Percentiles rank a stretch among this genome's conserved stretches.
Conservation (phyloP, 2,797 vertebrate species). For the Eulemur mongoz region DNA sequence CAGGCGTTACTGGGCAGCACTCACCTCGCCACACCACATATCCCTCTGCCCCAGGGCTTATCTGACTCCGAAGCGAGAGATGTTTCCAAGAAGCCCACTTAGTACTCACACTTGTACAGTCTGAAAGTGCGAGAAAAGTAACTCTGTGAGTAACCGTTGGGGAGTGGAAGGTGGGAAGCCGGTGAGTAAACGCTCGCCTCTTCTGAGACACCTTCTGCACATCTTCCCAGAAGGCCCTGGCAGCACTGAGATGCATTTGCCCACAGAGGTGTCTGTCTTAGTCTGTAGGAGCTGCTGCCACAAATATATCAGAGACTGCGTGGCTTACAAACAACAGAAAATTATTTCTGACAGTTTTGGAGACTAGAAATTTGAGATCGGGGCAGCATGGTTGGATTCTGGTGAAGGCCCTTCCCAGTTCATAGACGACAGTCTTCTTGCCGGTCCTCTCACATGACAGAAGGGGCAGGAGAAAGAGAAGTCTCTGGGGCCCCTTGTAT, state of each 20-base stretch:
- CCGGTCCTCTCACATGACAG: neutral
- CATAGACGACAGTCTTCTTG: neutral
- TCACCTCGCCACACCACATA: neutral
- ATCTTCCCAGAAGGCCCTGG: neutral
- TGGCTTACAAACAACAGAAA: neutral
- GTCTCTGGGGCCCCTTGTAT: neutral
- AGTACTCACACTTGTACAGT: neutral
- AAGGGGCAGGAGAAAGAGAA: too few species aligned
- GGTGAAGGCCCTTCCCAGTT: neutral
- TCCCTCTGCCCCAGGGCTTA: neutral
- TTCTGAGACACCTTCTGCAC: neutral
- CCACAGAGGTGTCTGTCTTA: neutral
- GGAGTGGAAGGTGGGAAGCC: neutral
- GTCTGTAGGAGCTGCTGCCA: neutral
- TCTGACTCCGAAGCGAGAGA: neutral
- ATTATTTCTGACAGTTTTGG: neutral
- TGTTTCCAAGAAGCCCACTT: neutral
- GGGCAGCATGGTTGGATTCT: neutral
- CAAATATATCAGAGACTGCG: neutral
- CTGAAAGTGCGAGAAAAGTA: neutral
- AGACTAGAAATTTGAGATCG: neutral
- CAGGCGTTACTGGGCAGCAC: neutral
- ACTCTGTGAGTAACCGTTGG: neutral
- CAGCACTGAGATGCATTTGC: neutral
- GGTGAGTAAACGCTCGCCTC: too few species aligned